A percentile compares a stretch with the other conserved stretches of the same genome.
Evolutionary conservation across 2,888 invertebrate species (phyloP).

Genomic region (Chaitophorus viminalis): DNA sequence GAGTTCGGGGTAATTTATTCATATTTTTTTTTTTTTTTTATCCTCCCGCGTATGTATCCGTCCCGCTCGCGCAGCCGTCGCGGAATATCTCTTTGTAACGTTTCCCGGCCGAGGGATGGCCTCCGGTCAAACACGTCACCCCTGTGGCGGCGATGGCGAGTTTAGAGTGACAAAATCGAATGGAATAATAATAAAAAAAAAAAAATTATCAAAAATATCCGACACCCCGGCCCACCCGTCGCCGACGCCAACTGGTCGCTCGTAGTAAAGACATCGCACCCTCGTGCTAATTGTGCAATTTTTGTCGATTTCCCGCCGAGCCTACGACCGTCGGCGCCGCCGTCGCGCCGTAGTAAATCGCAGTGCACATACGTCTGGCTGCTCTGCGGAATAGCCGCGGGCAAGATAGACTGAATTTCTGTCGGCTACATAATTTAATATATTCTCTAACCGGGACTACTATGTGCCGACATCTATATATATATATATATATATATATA

Average conservation of each 20-base stretch:
- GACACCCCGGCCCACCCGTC: slow-evolving; percentile 27
- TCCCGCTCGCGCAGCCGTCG: not conserved
- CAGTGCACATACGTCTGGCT: not conserved
- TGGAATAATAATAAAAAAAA: slow-evolving; percentile 23
- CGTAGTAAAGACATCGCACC: slow-evolving; percentile 38
- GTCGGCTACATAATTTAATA: no score
- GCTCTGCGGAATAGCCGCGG: not conserved
- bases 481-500: no score
- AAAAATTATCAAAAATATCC: not conserved
- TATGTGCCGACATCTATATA: no score
- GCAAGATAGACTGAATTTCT: not conserved
- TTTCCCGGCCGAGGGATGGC: slow-evolving; percentile 34
- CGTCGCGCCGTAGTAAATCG: no score
- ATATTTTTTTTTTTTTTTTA: slow-evolving; percentile 38
- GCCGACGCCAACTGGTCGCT: slow-evolving; percentile 6
- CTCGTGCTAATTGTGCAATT: slow-evolving; percentile 59
- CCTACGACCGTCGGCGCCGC: not conserved
- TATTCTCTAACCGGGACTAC: no score
- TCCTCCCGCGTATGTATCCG: not conserved
- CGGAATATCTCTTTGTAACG: slow-evolving; percentile 38
- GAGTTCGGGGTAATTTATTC: slow-evolving; percentile 47
- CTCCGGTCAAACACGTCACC: slow-evolving; percentile 47
- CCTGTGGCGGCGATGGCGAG: slow-evolving; percentile 2
- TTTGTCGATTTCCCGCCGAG: slow-evolving; percentile 36
- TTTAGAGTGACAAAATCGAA: slow-evolving; percentile 18